phyloP scores from a whole-genome alignment of 2,113 vertebrate genomes.

The Callithrix jacchus region DNA sequence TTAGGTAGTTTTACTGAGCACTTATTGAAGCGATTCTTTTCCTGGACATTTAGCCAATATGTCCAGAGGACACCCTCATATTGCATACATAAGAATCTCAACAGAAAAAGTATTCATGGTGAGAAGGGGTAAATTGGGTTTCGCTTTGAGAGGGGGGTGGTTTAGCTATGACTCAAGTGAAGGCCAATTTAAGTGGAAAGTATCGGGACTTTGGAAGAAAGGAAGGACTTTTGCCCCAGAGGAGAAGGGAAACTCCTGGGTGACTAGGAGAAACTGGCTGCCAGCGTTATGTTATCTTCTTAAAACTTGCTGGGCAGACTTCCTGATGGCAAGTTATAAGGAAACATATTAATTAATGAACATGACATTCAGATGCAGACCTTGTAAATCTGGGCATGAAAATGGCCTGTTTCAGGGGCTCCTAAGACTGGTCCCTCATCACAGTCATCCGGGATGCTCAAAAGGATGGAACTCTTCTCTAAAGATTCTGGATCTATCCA shows the following conservation, averaged over 20 bases:
- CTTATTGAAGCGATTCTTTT: background rate
- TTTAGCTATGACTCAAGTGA: background rate
- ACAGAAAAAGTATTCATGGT: background rate
- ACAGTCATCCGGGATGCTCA: background rate
- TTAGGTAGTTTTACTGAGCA: background rate
- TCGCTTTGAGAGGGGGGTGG: background rate
- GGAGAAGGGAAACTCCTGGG: background rate
- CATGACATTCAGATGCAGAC: background rate
- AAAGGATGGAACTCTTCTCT: background rate
- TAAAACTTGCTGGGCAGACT: background rate
- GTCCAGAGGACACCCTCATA: background rate
- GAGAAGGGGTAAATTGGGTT: background rate
- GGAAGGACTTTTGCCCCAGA: background rate
- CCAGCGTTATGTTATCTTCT: fast-evolving
- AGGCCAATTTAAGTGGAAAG: background rate
- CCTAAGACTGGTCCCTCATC: background rate
- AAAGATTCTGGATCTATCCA: background rate
- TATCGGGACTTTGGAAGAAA: background rate
- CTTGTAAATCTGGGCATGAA: background rate
- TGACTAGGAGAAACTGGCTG: background rate
- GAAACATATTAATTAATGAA: background rate
- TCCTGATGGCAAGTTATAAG: background rate
- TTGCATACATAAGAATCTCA: background rate
- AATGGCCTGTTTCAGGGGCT: background rate
- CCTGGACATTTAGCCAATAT: background rate